phyloP scores from a whole-genome alignment of 2,797 vertebrate genomes.

The Orientallactaga sibirica region DNA sequence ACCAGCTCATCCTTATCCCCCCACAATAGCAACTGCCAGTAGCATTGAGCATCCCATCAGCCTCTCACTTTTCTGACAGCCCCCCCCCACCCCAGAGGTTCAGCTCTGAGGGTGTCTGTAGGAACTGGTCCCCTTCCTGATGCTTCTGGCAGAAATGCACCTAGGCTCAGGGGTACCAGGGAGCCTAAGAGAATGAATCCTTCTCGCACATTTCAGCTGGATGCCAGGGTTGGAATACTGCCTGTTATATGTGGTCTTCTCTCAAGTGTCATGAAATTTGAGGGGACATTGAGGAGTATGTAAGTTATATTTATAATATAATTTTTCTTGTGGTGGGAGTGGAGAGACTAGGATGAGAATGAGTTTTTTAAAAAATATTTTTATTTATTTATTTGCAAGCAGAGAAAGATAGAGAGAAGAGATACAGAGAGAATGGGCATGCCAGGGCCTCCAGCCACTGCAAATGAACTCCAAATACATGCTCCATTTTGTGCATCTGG shows the following conservation, averaged over 20 bases:
- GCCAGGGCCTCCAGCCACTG: no score
- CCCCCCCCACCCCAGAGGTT: neutral
- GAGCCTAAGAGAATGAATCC: neutral
- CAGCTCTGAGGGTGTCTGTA: neutral
- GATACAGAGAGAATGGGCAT: no score
- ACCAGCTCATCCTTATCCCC: rapidly evolving
- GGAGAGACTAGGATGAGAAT: neutral
- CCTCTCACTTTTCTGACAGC: no score
- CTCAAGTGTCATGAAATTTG: neutral
- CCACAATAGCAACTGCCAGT: rapidly evolving
- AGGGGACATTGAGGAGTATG: neutral
- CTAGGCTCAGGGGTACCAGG: neutral
- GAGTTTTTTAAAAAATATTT: rapidly evolving
- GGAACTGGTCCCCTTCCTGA: neutral
- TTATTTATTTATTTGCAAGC: no score
- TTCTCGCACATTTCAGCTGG: rapidly evolving
- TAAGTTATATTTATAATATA: neutral
- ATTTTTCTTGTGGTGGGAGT: neutral
- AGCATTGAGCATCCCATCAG: neutral
- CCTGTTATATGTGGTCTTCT: neutral
- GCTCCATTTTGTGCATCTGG: no score
- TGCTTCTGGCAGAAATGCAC: no score
- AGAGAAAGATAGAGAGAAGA: no score
- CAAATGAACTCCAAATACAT: no score
- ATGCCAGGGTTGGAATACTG: rapidly evolving